Base-by-base conservation (phyloP, 2,113 vertebrate species). In the Cyphomyrus plagiostoma region DNA sequence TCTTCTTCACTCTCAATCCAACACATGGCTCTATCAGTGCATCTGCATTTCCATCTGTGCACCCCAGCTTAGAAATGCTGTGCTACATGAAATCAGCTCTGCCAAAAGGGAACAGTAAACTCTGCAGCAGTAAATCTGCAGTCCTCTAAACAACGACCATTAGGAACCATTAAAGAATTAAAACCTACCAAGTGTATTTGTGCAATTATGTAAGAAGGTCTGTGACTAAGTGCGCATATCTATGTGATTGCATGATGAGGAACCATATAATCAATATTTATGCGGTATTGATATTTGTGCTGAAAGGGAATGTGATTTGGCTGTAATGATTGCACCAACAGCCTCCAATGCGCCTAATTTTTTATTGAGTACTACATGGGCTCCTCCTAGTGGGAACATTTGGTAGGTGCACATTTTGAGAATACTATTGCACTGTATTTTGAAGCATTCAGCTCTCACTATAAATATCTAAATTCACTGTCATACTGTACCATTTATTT, bases 301-400 rank as follows among this genome's bases (percentile, higher is more conserved):
- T 80, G 35, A 80, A 35, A 19, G 74, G 15, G 35, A 80, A 80
- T 80, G 35, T 77, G 74, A 42, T 77, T 17, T 77, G 35, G 35
- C 74, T 77, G 35, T 42, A 77, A 77, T 77, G 35, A 42, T 6
- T 19, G 13, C 70, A 17, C 30, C 39, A 35, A 80, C 10, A 35
- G 66, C 9, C 35, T 19, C 13, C 4, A 80, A 80, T 19, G 17
- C 7, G 35, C 35, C 35, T 39, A 35, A 42, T 42, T 42, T 42
- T 39, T 42, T 35, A 46, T 30, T 84, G 86, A 26, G n/a, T 53
- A 56, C 56, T 91, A 84, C 90, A 89, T 90, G 74, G 46, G 82
- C 88, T 66, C 92, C 91, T 90, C 90, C 92, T 90, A 42, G 91
- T 89, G 92, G 89, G 26, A 10, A 77, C 23, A 66, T 1, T 19